Evolutionary conservation across 2,797 vertebrate species (phyloP).

Genomic region (Trachurus trachurus): DNA sequence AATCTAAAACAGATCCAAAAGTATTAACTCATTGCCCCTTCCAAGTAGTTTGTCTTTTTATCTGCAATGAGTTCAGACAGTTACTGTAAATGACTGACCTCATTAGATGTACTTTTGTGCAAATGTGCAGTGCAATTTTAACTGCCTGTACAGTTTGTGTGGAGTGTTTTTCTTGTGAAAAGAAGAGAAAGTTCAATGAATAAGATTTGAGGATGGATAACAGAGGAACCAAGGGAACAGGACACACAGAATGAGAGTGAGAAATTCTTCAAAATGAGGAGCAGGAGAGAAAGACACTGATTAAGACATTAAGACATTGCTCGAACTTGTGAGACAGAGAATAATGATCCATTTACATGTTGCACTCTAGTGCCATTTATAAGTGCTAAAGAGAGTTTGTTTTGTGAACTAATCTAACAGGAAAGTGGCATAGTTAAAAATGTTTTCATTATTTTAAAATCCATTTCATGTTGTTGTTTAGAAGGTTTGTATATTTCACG

Average conservation of each 20-base stretch:
- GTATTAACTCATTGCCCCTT: conserved; percentile 18
- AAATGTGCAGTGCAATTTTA: not conserved
- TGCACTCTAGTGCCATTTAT: not conserved
- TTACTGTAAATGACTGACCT: conserved; percentile 5
- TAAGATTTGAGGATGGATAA: conserved; percentile 1
- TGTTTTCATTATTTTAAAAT: not conserved
- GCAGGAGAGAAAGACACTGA: not conserved
- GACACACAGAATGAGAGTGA: not conserved
- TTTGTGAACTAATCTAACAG: not conserved
- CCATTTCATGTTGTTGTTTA: not conserved
- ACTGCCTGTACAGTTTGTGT: not conserved
- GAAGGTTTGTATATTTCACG: not conserved
- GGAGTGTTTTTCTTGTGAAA: conserved; percentile 6
- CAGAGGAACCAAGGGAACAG: not conserved
- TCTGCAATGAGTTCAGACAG: conserved; percentile 1
- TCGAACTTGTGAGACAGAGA: not conserved
- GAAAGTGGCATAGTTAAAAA: not conserved
- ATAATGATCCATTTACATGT: conserved; percentile 8
- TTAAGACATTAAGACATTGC: not conserved
- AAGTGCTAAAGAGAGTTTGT: not conserved
- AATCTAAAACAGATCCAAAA: conserved; percentile 2
- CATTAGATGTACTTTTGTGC: conserved; percentile 9
- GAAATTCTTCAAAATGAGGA: conserved; percentile 13
- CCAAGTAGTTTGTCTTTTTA: not conserved
- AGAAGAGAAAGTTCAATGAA: conserved; percentile 17